These are phyloP conservation scores for Capricornis sumatraensis DNA, from an alignment of 2,113 vertebrate genomes.

Conservation along the genomic window DNA sequence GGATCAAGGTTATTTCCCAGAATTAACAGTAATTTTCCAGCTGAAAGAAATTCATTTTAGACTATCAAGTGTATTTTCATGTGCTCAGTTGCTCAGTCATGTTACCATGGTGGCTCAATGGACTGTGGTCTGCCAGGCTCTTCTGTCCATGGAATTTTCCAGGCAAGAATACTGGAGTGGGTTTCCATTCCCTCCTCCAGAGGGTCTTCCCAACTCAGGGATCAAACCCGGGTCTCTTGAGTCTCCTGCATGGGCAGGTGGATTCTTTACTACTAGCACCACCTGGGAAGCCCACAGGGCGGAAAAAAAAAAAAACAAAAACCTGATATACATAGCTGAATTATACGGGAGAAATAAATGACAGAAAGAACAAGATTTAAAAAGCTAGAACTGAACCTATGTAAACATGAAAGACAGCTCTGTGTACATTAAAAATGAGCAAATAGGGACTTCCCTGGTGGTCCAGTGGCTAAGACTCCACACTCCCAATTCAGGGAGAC, in stretches of 20 bases:
- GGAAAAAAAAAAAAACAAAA: fast-evolving
- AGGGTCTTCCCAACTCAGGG: neutral
- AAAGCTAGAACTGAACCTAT: neutral
- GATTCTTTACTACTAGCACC: neutral
- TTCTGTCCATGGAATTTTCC: neutral
- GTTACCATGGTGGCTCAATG: neutral
- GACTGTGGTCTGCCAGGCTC: neutral
- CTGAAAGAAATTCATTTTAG: neutral
- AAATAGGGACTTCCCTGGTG: neutral
- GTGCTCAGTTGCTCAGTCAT: neutral
- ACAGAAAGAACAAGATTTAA: neutral
- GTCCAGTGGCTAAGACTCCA: neutral
- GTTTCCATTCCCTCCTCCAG: neutral
- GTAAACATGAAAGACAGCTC: neutral
- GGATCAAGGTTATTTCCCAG: neutral
- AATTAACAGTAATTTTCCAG: neutral
- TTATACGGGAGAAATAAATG: neutral
- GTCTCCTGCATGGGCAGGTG: neutral
- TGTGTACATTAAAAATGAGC: neutral
- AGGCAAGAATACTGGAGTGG: neutral
- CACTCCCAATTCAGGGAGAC: neutral
- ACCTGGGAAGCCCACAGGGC: neutral
- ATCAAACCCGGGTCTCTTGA: neutral
- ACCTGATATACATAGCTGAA: neutral
- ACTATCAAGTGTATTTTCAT: neutral